Evolutionary conservation across 2,797 vertebrate species (phyloP).

Genomic region (Bradypus variegatus): DNA sequence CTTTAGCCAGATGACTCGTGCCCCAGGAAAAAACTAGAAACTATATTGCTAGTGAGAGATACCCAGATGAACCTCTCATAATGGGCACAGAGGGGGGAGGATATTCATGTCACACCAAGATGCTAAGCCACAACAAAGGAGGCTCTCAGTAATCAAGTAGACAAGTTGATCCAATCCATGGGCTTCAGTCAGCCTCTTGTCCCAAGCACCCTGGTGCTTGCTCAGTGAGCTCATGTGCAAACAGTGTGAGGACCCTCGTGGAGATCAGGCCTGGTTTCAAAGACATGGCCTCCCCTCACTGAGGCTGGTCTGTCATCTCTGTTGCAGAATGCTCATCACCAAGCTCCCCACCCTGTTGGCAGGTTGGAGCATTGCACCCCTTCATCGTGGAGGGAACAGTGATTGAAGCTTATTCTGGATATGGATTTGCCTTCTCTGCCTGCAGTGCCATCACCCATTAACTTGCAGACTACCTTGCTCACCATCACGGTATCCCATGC

Average conservation of each 20-base stretch:
- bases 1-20: not conserved
- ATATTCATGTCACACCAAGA: not conserved
- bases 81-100: not conserved
- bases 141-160: not conserved
- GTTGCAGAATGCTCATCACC: not conserved
- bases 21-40: not conserved
- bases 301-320: not conserved
- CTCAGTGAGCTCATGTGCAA: not conserved
- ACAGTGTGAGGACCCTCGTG: not conserved
- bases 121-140: not conserved
- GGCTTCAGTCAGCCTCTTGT: not conserved
- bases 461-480: too few species aligned
- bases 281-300: not conserved
- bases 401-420: not conserved
- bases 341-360: too few species aligned
- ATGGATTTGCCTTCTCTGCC: too few species aligned
- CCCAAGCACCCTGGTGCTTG: not conserved
- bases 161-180: not conserved
- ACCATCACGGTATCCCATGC: too few species aligned
- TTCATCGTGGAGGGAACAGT: not conserved
- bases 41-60: not conserved
- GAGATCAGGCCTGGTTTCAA: not conserved
- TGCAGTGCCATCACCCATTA: too few species aligned
- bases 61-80: not conserved
- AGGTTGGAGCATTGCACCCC: not conserved